A percentile compares a stretch with the other conserved stretches of the same genome.
Conservation (phyloP, 2,797 vertebrate species). For the Philypnodon macrostomus region DNA sequence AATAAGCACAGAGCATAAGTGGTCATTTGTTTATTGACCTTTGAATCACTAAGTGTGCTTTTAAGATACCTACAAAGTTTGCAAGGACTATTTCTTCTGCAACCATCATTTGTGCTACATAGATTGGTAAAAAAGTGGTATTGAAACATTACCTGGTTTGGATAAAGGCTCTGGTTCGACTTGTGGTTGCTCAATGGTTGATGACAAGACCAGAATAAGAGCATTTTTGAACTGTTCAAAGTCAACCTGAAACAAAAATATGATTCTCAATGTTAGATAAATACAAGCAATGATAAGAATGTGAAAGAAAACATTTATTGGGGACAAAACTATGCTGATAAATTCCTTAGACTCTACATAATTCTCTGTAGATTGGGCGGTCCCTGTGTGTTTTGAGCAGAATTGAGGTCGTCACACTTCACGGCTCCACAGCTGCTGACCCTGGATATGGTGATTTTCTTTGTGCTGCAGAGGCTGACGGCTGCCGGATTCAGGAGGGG, state of each 20-base stretch:
- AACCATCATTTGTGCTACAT: too few relatives aligned
- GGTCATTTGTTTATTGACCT: too few relatives aligned
- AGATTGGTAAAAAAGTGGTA: not conserved
- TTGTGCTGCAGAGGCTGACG: constrained; percentile 65
- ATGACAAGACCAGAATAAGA: constrained; percentile 88
- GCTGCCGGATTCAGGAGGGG: constrained; percentile 34
- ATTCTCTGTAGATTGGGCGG: constrained; percentile 22
- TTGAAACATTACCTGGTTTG: constrained; percentile 78
- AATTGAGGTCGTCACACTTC: constrained; percentile 45
- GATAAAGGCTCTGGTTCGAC: constrained; percentile 74
- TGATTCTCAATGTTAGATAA: constrained; percentile 1
- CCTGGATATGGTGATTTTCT: constrained; percentile 69
- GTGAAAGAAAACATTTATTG: constrained; percentile 9
- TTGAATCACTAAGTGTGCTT: too few relatives aligned
- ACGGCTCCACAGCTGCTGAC: constrained; percentile 77
- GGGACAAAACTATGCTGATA: constrained; percentile 17
- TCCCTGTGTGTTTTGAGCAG: constrained; percentile 13
- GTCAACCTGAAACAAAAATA: constrained; percentile 78
- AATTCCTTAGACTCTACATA: constrained; percentile 45
- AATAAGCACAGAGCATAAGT: too few relatives aligned
- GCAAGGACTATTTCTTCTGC: too few relatives aligned
- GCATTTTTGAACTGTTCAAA: constrained; percentile 95
- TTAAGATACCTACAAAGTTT: too few relatives aligned
- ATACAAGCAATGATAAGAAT: constrained; percentile 12
- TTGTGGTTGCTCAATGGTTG: constrained; percentile 57